Evolutionary conservation across 2,888 invertebrate species (phyloP), one percentile per base, ranked within the genome.

Genomic region (Dione juno): DNA sequence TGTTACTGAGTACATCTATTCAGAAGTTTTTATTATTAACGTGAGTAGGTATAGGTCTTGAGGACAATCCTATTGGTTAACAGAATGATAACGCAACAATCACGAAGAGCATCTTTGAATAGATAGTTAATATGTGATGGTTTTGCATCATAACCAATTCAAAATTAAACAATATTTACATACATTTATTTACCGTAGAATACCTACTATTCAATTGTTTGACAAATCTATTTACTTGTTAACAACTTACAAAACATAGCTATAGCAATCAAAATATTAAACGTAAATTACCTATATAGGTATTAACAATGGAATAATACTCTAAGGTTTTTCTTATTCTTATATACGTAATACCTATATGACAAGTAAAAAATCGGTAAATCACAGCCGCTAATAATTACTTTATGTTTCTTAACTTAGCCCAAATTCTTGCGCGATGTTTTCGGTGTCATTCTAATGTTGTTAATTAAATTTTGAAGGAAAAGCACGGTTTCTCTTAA

Each of bases 401-500:
- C 10, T 35, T 7, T 50, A 13, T 35, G 11, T 37, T 50, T 50
- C 19, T 37, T 37, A 50, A 50, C 48, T 50, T 37, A 64, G 50
- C 64, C 48, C 50, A 21, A 16, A 50, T 59, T 61, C 41, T 41
- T n/a, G 59, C 50, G 19, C 45, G 43, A 35, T 13, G 43, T 66
- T 70, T 67, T 89, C 80, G 85, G 88, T 89, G 90, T 88, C 90
- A 85, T 78, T 74, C 85, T 88, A 88, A 90, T 87, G 85, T 80
- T 76, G 91, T 90, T 93, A 93, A 93, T 92, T 91, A 91, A 91
- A 90, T 88, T 89, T 90, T 86, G 87, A 85, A 84, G 86, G 88
- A 86, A 88, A 87, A 83, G 78, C 82, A 82, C 81, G 83, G 81
- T 82, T 80, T 80, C 82, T 80, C 82, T 84, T 88, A 89, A 92